phyloP scores from a whole-genome alignment of 2,888 invertebrate species.

The Piscicola geometra region DNA sequence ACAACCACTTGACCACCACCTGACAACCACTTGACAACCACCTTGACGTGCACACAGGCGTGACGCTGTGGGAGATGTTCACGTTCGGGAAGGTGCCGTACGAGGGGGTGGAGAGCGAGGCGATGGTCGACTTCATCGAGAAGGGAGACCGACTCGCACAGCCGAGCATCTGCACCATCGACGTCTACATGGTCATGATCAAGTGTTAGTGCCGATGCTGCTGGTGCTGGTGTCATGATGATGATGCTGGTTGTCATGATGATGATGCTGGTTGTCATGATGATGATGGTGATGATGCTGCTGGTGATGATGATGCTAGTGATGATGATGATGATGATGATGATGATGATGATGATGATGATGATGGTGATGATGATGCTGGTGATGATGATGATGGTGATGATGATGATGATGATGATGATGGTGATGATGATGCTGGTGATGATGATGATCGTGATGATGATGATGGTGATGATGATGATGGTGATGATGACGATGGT shows the following conservation, averaged over 20 bases:
- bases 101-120: slow-evolving; percentile 80
- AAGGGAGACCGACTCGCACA: slow-evolving; percentile 89
- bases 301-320: slow-evolving; percentile 10
- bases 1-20: too few relatives aligned
- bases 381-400: slow-evolving; percentile 25
- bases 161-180: slow-evolving; percentile 86
- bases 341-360: slow-evolving; percentile 23
- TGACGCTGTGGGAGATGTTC: slow-evolving; percentile 94
- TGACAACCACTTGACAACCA: too few relatives aligned
- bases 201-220: slow-evolving; percentile 65
- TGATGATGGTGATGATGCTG: slow-evolving; percentile 22
- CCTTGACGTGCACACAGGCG: slow-evolving; percentile 61
- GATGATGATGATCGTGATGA: slow-evolving; percentile 31
- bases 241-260: slow-evolving; percentile 1
- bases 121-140: slow-evolving; percentile 86
- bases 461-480: slow-evolving; percentile 25
- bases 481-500: slow-evolving; percentile 27
- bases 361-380: slow-evolving; percentile 17
- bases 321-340: slow-evolving; percentile 24
- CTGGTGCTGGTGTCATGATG: slow-evolving; percentile 15
- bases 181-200: slow-evolving; percentile 92
- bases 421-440: slow-evolving; percentile 31
- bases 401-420: slow-evolving; percentile 31
- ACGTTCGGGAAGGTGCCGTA: slow-evolving; percentile 92
- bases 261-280: slow-evolving; percentile 22